Conservation (phyloP, 2,113 vertebrate genomes). For the Mus pahari region DNA sequence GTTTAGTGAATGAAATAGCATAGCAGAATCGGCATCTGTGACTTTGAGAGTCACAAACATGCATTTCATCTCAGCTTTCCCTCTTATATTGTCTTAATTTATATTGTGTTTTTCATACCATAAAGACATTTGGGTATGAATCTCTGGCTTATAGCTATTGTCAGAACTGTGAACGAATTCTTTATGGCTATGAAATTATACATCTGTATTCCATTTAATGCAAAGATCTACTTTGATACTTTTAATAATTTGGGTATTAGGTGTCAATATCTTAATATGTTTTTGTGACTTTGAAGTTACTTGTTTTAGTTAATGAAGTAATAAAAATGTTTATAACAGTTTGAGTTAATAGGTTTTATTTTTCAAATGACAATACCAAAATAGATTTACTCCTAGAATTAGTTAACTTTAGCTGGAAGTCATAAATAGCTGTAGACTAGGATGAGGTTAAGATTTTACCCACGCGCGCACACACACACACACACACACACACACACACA, state of each 20-base stretch:
- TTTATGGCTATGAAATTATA: conserved; percentile 50
- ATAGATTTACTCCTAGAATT: background rate
- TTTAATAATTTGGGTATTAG: background rate
- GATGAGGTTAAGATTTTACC: background rate
- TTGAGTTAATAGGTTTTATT: background rate
- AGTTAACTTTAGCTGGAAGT: conserved; percentile 15
- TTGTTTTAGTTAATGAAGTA: conserved; percentile 43
- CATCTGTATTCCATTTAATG: conserved; percentile 43
- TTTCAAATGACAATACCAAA: background rate
- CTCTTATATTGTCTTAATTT: background rate
- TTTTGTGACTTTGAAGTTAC: conserved; percentile 47
- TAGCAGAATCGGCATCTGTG: background rate
- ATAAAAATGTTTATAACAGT: conserved; percentile 34
- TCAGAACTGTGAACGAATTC: conserved; percentile 70
- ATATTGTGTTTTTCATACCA: background rate
- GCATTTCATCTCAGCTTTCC: background rate
- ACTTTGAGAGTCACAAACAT: background rate
- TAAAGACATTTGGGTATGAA: background rate
- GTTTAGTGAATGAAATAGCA: background rate
- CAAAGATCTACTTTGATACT: background rate
- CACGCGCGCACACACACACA: no score
- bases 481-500: no score
- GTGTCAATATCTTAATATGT: background rate
- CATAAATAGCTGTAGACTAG: background rate
- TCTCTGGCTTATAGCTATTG: background rate